A percentile compares a stretch with the other conserved stretches of the same genome.
Conservation (phyloP, 2,888 invertebrate genomes). For the Idaea straminata region DNA sequence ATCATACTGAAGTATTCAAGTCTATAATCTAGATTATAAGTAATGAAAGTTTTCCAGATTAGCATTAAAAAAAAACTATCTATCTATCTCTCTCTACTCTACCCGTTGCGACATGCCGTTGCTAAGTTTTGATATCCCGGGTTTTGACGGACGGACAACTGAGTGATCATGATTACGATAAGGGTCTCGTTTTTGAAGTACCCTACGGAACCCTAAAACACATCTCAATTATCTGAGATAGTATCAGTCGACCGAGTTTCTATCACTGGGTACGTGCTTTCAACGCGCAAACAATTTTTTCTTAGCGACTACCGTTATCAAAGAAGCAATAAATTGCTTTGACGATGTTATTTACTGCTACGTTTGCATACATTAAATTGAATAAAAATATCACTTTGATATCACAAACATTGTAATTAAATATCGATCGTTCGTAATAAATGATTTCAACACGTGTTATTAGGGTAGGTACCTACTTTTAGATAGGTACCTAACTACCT, state of each 20-base stretch:
- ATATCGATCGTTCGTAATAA: constrained; percentile 12
- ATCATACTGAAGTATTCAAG: too few relatives aligned
- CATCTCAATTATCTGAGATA: constrained; percentile 8
- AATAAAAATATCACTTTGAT: constrained; percentile 19
- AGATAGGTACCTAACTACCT: neutral
- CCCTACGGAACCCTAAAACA: constrained; percentile 10
- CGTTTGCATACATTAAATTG: constrained; percentile 38
- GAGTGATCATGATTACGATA: constrained; percentile 6
- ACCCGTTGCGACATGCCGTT: too few relatives aligned
- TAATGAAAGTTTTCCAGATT: too few relatives aligned
- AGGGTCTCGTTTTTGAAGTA: neutral
- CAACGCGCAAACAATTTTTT: constrained; percentile 39
- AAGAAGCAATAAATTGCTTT: constrained; percentile 38
- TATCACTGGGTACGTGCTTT: constrained; percentile 12
- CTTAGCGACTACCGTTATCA: constrained; percentile 41
- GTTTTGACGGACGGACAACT: constrained; percentile 8
- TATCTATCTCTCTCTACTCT: too few relatives aligned
- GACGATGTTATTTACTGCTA: constrained; percentile 43
- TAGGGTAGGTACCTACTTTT: constrained; percentile 2
- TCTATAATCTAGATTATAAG: too few relatives aligned
- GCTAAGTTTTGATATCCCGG: too few relatives aligned
- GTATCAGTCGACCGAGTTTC: constrained; percentile 13
- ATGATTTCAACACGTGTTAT: constrained; percentile 18
- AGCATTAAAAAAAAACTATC: too few relatives aligned
- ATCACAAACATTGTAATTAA: constrained; percentile 18